Conservation (phyloP, 2,888 invertebrate genomes). For the Dicyrtoma fusca region DNA sequence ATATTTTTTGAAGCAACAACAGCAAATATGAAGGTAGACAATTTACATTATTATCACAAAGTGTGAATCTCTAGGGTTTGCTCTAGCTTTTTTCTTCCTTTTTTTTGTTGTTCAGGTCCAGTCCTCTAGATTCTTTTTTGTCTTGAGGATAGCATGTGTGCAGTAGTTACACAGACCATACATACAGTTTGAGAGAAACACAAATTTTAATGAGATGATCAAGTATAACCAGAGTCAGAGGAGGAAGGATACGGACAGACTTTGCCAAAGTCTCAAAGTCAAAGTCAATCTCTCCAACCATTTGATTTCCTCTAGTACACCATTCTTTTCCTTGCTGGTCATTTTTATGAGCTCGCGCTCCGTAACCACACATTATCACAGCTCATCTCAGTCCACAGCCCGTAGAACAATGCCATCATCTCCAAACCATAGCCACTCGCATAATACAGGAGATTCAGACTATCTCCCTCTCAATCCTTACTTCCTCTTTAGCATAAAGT, state of each 20-base stretch:
- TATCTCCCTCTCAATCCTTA: no score
- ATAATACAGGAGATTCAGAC: no score
- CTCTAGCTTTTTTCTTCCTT: constrained; percentile 1
- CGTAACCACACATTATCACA: constrained; percentile 2
- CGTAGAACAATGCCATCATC: no score
- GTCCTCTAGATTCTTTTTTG: not conserved
- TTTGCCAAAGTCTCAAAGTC: not conserved
- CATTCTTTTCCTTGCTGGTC: constrained; percentile 12
- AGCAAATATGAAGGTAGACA: constrained; percentile 6
- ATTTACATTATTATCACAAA: constrained; percentile 11
- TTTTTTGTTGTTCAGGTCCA: not conserved
- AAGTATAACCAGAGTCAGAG: not conserved
- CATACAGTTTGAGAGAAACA: not conserved
- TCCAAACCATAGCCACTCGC: no score
- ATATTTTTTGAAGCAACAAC: not conserved
- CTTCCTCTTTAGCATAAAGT: no score
- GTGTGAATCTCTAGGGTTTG: constrained; percentile 1
- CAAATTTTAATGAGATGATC: constrained; percentile 20
- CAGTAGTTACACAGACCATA: not conserved
- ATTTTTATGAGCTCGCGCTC: constrained; percentile 11
- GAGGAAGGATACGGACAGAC: not conserved
- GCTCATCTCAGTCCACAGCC: no score
- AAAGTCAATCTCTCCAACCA: not conserved
- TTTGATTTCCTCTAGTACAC: not conserved
- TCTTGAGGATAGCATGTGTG: not conserved